Percentiles rank a stretch among this genome's conserved stretches.
phyloP scores from a whole-genome alignment of 2,113 vertebrate species.

The Xyliphius kryptos region DNA sequence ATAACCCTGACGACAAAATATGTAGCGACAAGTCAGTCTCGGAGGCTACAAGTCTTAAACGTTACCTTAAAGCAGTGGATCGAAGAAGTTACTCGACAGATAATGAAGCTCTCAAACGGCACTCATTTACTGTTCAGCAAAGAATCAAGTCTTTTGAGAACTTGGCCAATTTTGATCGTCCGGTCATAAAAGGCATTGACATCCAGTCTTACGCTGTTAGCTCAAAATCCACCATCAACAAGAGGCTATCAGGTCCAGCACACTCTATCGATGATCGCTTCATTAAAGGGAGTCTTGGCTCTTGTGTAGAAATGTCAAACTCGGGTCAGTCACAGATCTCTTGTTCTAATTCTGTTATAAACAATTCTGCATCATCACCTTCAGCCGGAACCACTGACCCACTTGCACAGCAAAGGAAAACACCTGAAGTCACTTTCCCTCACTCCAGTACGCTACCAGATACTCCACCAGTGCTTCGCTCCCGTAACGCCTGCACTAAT shows the following conservation, averaged over 20 bases:
- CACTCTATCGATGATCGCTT: constrained; percentile 46
- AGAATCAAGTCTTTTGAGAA: constrained; percentile 96
- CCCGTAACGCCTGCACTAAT: constrained; percentile 53
- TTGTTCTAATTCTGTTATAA: constrained; percentile 31
- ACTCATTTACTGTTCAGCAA: constrained; percentile 86
- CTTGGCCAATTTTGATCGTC: constrained; percentile 78
- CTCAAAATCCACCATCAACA: constrained; percentile 63
- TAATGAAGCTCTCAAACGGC: constrained; percentile 63
- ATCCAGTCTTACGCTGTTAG: constrained; percentile 58
- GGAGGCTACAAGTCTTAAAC: constrained; percentile 48
- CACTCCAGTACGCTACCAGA: constrained; percentile 22
- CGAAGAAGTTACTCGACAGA: constrained; percentile 71
- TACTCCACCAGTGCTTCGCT: constrained; percentile 51
- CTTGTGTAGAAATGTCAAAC: constrained; percentile 63
- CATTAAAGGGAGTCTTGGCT: constrained; percentile 70
- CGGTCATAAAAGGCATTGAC: constrained; percentile 62
- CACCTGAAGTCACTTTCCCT: not conserved
- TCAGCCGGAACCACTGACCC: constrained; percentile 24
- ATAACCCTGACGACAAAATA: too few species aligned
- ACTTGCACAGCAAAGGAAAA: constrained; percentile 8
- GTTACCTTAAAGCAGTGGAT: constrained; percentile 44
- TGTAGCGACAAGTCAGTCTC: too few species aligned
- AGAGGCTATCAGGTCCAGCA: constrained; percentile 69
- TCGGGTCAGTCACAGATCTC: constrained; percentile 47
- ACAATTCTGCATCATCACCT: constrained; percentile 27